Evolutionary conservation across 1,140 invertebrate genomes (phyloP), one percentile per base, ranked within the genome.

Genomic region (Achroia grisella): DNA sequence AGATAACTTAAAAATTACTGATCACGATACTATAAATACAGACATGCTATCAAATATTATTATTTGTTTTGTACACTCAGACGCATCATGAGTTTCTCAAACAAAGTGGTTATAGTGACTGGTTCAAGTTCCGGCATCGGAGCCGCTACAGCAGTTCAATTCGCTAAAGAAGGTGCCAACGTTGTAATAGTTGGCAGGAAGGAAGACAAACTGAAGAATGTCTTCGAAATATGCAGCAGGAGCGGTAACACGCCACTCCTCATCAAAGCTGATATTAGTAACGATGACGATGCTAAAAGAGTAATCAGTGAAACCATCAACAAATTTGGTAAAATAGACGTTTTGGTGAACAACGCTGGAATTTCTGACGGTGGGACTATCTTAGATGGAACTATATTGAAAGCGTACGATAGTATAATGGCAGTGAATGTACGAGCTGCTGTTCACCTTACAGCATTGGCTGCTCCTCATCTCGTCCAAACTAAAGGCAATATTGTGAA

Each of bases 41-140:
- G n/a, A n/a, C n/a, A n/a, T n/a, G n/a, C n/a, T n/a, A n/a, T n/a
- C n/a, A n/a, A n/a, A n/a, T n/a, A n/a, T n/a, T n/a, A n/a, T n/a
- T n/a, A n/a, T n/a, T n/a, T n/a, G n/a, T n/a, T n/a, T n/a, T n/a
- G n/a, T n/a, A n/a, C n/a, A n/a, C n/a, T n/a, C 17, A 3, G 17
- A 23, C 17, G 2, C 6, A 35, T 13, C 8, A 52, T 56, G 53
- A 39, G 13, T 29, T 50, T 55, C n/a, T 9, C 0, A 1, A 86
- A 83, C 8, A 91, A 91, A 86, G 90, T 92, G 9, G 86, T 91
- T 0, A 62, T 92, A 9, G 87, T 92, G 39, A 92, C 91, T 1
- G 94, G 94, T 35, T 93, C 93, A 0, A 94, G 93, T 72, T 94
- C 93, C n/a, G 95, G 95, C 4, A 96, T 97, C 52, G 94, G 94